These are phyloP conservation scores for Cladopsammia gracilis DNA, from an alignment of 64 coral and sea anemone species.

Conservation along the genomic window DNA sequence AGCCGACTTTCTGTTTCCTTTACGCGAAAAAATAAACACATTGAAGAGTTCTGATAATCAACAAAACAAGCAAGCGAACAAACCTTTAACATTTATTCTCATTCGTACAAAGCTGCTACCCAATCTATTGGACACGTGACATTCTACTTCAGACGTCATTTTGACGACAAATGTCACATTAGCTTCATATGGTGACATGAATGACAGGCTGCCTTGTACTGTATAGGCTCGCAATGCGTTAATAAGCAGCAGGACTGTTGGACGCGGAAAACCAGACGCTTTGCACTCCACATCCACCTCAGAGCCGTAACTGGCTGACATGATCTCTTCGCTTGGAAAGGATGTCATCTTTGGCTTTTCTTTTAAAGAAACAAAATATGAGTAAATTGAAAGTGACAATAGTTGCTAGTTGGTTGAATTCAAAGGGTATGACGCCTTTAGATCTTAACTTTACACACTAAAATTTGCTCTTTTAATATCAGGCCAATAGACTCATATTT, in stretches of 20 bases:
- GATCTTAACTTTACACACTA: no score
- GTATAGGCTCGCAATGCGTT: constrained; percentile 1
- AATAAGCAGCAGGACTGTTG: constrained; percentile 15
- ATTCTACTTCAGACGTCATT: constrained; percentile 54
- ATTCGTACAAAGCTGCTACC: constrained; percentile 4
- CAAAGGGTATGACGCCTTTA: no score
- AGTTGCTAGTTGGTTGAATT: no score
- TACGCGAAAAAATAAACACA: neutral
- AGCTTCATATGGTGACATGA: constrained; percentile 15
- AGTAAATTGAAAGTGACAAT: neutral
- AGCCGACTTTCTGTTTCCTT: neutral
- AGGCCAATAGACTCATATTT: no score
- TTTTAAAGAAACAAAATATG: neutral
- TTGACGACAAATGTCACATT: constrained; percentile 41
- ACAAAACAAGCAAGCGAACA: no score
- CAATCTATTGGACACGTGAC: constrained; percentile 34
- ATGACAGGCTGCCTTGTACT: neutral
- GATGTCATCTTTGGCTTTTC: constrained; percentile 45
- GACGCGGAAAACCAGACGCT: constrained; percentile 63
- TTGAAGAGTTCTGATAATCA: no score
- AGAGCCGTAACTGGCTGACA: neutral
- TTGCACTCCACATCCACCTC: constrained; percentile 10
- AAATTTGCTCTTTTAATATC: no score
- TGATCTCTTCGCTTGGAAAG: neutral
- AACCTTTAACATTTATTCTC: constrained; percentile 49